A percentile compares a stretch with the other conserved stretches of the same genome.
These are phyloP conservation scores for Dimorphilus gyrociliatus DNA, from an alignment of 2,888 invertebrate species.

Conservation along the genomic window DNA sequence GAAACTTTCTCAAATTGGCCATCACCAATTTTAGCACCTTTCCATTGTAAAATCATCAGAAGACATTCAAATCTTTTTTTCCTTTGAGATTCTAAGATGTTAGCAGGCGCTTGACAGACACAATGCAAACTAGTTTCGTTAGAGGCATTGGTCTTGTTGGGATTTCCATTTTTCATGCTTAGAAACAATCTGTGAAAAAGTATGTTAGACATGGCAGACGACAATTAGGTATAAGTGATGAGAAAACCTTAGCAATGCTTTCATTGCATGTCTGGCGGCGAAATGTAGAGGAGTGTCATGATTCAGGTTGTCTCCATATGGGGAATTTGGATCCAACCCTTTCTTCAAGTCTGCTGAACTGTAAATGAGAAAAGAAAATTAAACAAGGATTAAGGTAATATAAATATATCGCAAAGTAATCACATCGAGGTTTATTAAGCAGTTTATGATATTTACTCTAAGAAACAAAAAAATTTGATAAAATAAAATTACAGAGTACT, in stretches of 20 bases:
- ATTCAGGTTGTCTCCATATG: conserved; percentile 49
- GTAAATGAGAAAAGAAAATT: too few relatives aligned
- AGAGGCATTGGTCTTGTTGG: conserved; percentile 49
- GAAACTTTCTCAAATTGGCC: conserved; percentile 46
- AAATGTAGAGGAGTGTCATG: conserved; percentile 53
- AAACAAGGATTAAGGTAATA: too few relatives aligned
- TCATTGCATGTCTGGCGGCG: conserved; percentile 50
- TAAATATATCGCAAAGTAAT: too few relatives aligned
- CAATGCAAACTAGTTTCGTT: conserved; percentile 50
- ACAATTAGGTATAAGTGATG: not conserved
- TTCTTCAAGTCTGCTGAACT: conserved; percentile 49
- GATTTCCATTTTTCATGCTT: conserved; percentile 49
- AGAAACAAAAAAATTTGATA: too few relatives aligned
- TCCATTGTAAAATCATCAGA: conserved; percentile 48
- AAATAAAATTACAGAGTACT: too few relatives aligned
- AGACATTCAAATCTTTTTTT: conserved; percentile 46
- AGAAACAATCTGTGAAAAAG: conserved; percentile 44
- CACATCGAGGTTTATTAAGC: too few relatives aligned
- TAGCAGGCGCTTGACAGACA: conserved; percentile 43
- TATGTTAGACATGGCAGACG: not conserved
- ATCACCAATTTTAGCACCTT: conserved; percentile 41
- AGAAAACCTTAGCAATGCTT: conserved; percentile 44
- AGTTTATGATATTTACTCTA: too few relatives aligned
- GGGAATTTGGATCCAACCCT: conserved; percentile 49
- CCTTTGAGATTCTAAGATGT: not conserved